Evolutionary conservation across 1,140 invertebrate genomes (phyloP), one percentile per base, ranked within the genome.

Genomic region (Zaprionus africanus): DNA sequence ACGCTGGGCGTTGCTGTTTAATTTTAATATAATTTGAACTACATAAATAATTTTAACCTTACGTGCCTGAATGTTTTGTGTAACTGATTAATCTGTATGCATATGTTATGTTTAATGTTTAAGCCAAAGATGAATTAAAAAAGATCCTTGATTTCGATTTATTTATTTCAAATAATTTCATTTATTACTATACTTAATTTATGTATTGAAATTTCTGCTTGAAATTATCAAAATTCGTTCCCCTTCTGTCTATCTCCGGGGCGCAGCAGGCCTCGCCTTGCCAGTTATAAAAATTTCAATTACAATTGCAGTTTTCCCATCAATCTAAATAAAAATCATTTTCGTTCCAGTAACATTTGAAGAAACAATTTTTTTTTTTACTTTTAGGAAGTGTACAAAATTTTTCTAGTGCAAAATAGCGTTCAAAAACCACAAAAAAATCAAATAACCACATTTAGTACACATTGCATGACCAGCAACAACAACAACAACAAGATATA

Each of bases 311-410:
- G 15, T 28, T 56, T 28, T 51, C 13, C 24, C 53, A 56, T 7
- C 7, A 56, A 26, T 31, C 53, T 11, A 43, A 63, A 24, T 62
- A 58, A 34, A 69, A 70, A 76, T 58, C 43, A 70, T 58, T 76
- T 68, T 74, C 71, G 57, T 74, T 9, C 26, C 31, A 59, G 41
- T 26, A 58, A 59, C 43, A 66, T 72, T 66, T 64, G 56, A 67
- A 28, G 36, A 69, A 76, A 71, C 34, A 31, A 38, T 46, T 43
- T 56, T 54, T 68, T 26, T 46, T 61, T 61, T 61, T 73, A 61
- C 34, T 62, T 77, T 73, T 66, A 62, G 75, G 70, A 74, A 73
- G 43, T 41, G 57, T 78, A 78, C 75, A 74, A 78, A 78, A 78
- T 78, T 78, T 78, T 68, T 74, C 64, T 63, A 78, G 75, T 78